Conservation (phyloP, 35 echinoderm and acorn worm species). For the Hemicentrotus pulcherrimus region DNA sequence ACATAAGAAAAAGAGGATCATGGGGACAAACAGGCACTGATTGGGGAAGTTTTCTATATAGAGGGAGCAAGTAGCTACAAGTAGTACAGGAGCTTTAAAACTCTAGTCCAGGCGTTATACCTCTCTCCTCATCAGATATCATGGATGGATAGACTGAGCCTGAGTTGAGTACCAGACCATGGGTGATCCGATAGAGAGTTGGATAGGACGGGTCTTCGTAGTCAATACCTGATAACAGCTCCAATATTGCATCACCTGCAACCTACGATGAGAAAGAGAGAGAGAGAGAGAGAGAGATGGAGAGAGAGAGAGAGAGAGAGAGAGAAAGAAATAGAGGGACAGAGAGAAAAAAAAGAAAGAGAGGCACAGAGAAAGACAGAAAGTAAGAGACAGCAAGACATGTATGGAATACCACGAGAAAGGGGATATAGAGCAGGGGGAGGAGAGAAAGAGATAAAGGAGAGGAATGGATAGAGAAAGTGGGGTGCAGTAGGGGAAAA, state of each 20-base stretch:
- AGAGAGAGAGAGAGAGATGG: neutral
- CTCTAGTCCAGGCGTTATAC: neutral
- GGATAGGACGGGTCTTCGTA: neutral
- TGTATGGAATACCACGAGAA: too few species aligned
- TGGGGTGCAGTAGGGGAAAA: too few species aligned
- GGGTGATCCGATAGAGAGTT: neutral
- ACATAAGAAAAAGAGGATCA: too few species aligned
- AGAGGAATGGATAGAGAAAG: too few species aligned
- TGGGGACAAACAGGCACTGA: too few species aligned
- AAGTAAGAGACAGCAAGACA: too few species aligned
- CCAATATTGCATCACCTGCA: neutral
- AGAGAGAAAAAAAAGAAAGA: neutral
- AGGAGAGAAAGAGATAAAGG: too few species aligned
- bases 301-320: neutral
- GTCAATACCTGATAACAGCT: neutral
- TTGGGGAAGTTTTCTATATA: too few species aligned
- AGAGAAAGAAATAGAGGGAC: neutral
- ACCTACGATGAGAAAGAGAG: neutral
- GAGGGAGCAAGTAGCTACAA: too few species aligned
- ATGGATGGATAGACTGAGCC: constrained; percentile 16
- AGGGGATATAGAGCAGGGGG: too few species aligned
- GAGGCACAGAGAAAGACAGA: neutral
- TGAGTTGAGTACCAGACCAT: constrained; percentile 1
- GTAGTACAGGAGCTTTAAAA: neutral
- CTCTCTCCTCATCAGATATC: constrained; percentile 35